A percentile compares a stretch with the other conserved stretches of the same genome.
phyloP scores from a whole-genome alignment of 2,888 invertebrate species.

The Eupithecia vulgata region DNA sequence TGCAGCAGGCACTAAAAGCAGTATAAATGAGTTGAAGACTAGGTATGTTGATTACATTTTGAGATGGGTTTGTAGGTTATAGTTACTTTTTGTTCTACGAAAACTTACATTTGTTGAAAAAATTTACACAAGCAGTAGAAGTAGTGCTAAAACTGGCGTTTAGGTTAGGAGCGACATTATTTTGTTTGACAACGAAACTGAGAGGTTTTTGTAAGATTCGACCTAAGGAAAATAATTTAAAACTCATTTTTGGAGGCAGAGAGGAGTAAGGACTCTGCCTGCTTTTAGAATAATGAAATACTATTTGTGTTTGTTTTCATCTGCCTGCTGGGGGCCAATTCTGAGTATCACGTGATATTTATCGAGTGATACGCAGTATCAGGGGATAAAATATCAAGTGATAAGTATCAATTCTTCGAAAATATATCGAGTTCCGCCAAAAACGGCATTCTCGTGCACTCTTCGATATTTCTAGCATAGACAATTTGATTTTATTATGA shows the following conservation, averaged over 20 bases:
- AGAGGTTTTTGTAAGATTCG: constrained; percentile 61
- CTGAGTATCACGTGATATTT: too few species aligned
- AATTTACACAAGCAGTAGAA: constrained; percentile 74
- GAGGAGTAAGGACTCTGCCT: constrained; percentile 36
- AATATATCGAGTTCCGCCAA: too few species aligned
- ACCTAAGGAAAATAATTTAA: constrained; percentile 64
- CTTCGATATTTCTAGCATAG: too few species aligned
- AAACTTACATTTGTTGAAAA: constrained; percentile 88
- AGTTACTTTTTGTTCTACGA: background rate
- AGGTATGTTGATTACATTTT: background rate
- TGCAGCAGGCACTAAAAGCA: constrained; percentile 86
- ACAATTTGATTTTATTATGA: too few species aligned
- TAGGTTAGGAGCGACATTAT: constrained; percentile 70
- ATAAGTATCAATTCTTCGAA: too few species aligned
- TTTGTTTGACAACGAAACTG: constrained; percentile 57
- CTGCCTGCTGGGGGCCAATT: too few species aligned
- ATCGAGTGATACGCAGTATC: too few species aligned
- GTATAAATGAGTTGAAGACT: background rate
- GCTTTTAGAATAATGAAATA: constrained; percentile 22
- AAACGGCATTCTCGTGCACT: too few species aligned
- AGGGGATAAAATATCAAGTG: too few species aligned
- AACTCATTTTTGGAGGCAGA: constrained; percentile 55
- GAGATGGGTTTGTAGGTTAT: background rate
- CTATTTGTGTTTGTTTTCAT: constrained; percentile 7
- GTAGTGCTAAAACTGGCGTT: constrained; percentile 69